These are phyloP conservation scores for Hyppa rectilinea DNA, from an alignment of 2,888 invertebrate genomes.

Conservation along the genomic window DNA sequence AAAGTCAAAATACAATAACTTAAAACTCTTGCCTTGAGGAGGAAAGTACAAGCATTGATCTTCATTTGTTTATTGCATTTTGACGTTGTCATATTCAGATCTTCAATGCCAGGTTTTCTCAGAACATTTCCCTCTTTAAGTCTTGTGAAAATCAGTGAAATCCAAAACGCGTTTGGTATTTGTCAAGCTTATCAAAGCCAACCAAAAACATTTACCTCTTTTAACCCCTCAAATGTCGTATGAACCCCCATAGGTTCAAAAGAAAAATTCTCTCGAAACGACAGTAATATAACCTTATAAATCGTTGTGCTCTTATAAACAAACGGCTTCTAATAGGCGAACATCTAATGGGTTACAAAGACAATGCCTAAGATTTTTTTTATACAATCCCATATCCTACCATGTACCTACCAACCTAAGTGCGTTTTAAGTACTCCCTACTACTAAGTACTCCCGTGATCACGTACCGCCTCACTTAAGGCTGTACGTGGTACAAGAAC, in stretches of 20 bases:
- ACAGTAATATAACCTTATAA: too few species aligned
- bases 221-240: too few species aligned
- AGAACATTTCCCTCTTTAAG: neutral
- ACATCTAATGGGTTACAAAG: too few species aligned
- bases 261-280: too few species aligned
- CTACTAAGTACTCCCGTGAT: slow-evolving; percentile 41
- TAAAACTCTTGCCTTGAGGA: neutral
- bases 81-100: neutral
- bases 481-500: slow-evolving; percentile 58
- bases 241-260: too few species aligned
- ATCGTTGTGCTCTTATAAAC: too few species aligned
- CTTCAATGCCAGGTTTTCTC: neutral
- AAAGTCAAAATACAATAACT: too few species aligned
- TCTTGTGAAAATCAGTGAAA: neutral
- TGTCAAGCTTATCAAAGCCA: neutral
- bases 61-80: neutral
- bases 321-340: too few species aligned
- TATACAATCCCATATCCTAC: neutral
- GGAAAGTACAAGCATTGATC: neutral
- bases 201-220: neutral
- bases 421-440: slow-evolving; percentile 38
- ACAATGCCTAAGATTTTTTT: neutral
- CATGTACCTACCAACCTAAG: slow-evolving; percentile 9
- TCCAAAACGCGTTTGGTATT: neutral
- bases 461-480: slow-evolving; percentile 64